Evolutionary conservation across 1,140 invertebrate genomes (phyloP).

Genomic region (Drosophila pandora): DNA sequence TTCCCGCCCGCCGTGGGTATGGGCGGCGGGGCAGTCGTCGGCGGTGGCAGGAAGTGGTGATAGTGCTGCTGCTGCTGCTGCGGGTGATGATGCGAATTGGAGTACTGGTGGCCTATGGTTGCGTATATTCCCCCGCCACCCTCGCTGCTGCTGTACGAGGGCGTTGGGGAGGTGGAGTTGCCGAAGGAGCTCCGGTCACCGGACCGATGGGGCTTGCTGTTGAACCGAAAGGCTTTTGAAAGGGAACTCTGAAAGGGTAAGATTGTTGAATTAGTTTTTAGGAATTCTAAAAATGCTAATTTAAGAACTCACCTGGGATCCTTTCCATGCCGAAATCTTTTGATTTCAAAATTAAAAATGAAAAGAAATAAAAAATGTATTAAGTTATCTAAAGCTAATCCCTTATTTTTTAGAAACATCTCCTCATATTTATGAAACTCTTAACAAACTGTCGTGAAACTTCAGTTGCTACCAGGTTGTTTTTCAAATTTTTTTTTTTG

Average conservation of each 20-base stretch:
- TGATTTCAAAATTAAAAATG: conserved; percentile 3
- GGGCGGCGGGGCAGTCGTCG: conserved; percentile 85
- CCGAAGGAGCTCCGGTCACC: conserved; percentile 78
- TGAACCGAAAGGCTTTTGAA: conserved; percentile 83
- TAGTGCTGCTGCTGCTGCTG: conserved; percentile 80
- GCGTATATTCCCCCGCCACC: conserved; percentile 83
- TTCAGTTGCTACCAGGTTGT: conserved; percentile 33
- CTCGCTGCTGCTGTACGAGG: conserved; percentile 83
- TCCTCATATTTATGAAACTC: conserved; percentile 1
- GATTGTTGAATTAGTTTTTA: neutral
- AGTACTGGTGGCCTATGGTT: conserved; percentile 75
- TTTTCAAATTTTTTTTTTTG: neutral
- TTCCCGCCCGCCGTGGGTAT: conserved; percentile 63
- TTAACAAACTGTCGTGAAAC: conserved; percentile 59
- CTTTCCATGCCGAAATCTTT: conserved; percentile 84
- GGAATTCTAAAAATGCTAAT: neutral
- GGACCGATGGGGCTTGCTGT: conserved; percentile 72
- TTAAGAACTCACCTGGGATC: conserved; percentile 76
- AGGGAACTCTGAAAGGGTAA: conserved; percentile 70
- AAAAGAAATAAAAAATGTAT: conserved; percentile 23
- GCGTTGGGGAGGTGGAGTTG: conserved; percentile 83
- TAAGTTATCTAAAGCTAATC: conserved; percentile 17
- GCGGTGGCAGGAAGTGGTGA: conserved; percentile 84
- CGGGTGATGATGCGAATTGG: conserved; percentile 68
- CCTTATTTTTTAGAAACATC: neutral